phyloP scores from a whole-genome alignment of 2,113 vertebrate genomes.

The Entelurus aequoreus region DNA sequence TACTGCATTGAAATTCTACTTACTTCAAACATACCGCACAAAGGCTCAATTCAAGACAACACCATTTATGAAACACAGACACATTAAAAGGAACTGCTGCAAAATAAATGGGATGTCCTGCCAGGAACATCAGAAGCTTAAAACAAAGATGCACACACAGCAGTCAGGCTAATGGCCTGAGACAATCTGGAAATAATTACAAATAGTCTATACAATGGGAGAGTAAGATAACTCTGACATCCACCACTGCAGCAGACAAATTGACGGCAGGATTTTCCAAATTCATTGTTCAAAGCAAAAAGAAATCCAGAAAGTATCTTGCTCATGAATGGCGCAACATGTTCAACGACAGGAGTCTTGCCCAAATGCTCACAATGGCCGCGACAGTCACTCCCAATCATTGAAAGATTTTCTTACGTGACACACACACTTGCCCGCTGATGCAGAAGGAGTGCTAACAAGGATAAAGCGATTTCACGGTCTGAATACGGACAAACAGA shows the following conservation, averaged over 20 bases:
- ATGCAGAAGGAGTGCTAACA: constrained; percentile 61
- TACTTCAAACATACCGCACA: background rate
- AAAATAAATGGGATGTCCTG: constrained; percentile 12
- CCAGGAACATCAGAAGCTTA: constrained; percentile 19
- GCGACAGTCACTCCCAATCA: constrained; percentile 49
- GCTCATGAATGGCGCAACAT: constrained; percentile 15
- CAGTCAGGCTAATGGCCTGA: background rate
- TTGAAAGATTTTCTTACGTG: constrained; percentile 29
- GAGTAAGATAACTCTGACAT: constrained; percentile 4
- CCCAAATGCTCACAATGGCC: constrained; percentile 36
- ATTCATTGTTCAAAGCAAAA: background rate
- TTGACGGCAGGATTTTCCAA: background rate
- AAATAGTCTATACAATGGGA: background rate
- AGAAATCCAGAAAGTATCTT: background rate
- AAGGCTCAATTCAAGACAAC: background rate
- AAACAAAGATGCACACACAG: background rate
- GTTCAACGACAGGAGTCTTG: constrained; percentile 10
- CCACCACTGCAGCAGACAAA: background rate
- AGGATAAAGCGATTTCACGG: constrained; percentile 73
- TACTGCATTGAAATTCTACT: background rate
- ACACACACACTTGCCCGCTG: constrained; percentile 39
- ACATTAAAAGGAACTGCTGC: constrained; percentile 7
- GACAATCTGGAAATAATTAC: constrained; percentile 18
- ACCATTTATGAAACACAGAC: background rate
- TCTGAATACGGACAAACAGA: constrained; percentile 72